These are phyloP conservation scores for Batillaria attramentaria DNA, from an alignment of 1,140 invertebrate genomes.

Conservation along the genomic window DNA sequence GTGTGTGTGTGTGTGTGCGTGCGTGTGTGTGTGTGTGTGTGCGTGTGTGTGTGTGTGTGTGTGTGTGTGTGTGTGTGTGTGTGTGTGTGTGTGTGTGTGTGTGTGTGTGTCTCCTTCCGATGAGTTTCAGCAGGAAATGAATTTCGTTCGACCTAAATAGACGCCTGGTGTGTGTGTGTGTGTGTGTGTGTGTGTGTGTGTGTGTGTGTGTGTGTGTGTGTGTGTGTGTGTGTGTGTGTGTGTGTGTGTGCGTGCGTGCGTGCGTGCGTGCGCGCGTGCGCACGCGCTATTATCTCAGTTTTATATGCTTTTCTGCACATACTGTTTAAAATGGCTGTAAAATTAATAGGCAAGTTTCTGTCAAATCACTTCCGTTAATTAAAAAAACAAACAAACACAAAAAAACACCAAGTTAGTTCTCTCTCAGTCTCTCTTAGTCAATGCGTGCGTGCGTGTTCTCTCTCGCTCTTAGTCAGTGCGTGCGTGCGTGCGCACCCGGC, in stretches of 20 bases:
- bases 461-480: no score
- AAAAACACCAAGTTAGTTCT: no score
- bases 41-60: not conserved
- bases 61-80: conserved; percentile 5
- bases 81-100: not conserved
- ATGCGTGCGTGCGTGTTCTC: no score
- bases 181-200: not conserved
- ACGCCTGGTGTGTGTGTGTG: not conserved
- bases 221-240: conserved; percentile 2
- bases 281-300: no score
- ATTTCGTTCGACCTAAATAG: no score
- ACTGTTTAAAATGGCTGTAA: no score
- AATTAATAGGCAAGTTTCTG: no score
- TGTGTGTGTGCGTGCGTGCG: not conserved
- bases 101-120: not conserved
- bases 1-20: not conserved
- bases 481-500: no score
- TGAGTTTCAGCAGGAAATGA: not conserved
- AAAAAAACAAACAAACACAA: no score
- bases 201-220: not conserved
- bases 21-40: not conserved
- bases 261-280: not conserved
- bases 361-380: no score
- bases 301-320: no score
- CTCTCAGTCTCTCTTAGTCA: no score